Percentiles rank a stretch among this genome's conserved stretches.
phyloP scores from a whole-genome alignment of 2,888 invertebrate genomes.

The Drosophila stalkeri region DNA sequence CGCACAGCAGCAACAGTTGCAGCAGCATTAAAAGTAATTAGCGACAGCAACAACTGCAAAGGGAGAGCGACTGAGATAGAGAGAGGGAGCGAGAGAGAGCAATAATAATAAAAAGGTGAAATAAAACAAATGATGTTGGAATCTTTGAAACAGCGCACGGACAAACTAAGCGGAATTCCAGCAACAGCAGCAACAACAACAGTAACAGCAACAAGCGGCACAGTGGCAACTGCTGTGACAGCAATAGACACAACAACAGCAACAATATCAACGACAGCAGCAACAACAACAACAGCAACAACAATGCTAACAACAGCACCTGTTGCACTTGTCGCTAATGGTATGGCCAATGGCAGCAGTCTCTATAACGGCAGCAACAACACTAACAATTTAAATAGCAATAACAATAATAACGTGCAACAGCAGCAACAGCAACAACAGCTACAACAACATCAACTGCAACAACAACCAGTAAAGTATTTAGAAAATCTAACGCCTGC shows the following conservation, averaged over 20 bases:
- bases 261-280: slow-evolving; percentile 58
- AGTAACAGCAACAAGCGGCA: slow-evolving; percentile 32
- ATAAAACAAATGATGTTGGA: slow-evolving; percentile 83
- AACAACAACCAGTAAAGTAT: slow-evolving; percentile 65
- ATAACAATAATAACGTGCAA: slow-evolving; percentile 67
- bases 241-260: slow-evolving; percentile 37
- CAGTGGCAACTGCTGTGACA: slow-evolving; percentile 12
- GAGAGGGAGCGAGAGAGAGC: slow-evolving; percentile 10
- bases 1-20: slow-evolving; percentile 48
- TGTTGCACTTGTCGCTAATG: slow-evolving; percentile 78
- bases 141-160: slow-evolving; percentile 83
- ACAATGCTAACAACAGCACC: slow-evolving; percentile 78
- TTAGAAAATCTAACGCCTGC: slow-evolving; percentile 70
- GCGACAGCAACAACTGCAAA: slow-evolving; percentile 35
- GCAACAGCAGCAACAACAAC: slow-evolving; percentile 41
- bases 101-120: slow-evolving; percentile 58
- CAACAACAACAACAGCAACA: slow-evolving; percentile 60
- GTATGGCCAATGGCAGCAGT: slow-evolving; percentile 66
- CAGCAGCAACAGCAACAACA: slow-evolving; percentile 56
- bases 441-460: slow-evolving; percentile 54
- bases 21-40: slow-evolving; percentile 75
- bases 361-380: slow-evolving; percentile 60
- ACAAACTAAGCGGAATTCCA: slow-evolving; percentile 81
- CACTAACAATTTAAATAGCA: slow-evolving; percentile 80
- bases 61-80: background rate